Evolutionary conservation across 2,888 invertebrate species (phyloP).

Genomic region (Conchocele bisecta): DNA sequence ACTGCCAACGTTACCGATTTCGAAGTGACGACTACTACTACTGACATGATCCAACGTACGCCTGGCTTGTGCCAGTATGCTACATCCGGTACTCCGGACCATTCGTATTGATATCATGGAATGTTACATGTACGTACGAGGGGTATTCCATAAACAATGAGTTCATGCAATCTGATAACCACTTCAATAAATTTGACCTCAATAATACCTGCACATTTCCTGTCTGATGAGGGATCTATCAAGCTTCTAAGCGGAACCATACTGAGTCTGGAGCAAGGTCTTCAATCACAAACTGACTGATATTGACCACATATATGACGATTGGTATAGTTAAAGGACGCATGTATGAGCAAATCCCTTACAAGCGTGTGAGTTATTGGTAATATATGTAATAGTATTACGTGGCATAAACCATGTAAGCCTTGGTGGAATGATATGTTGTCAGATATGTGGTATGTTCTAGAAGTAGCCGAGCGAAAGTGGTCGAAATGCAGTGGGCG

Average conservation of each 20-base stretch:
- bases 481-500: not conserved
- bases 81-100: not conserved
- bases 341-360: constrained; percentile 11
- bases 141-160: not conserved
- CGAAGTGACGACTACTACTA: no score
- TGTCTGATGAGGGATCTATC: not conserved
- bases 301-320: constrained; percentile 26
- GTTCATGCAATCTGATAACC: not conserved
- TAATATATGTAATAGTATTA: not conserved
- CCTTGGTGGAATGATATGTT: constrained; percentile 31
- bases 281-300: constrained; percentile 19
- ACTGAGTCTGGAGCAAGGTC: constrained; percentile 13
- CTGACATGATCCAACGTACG: no score
- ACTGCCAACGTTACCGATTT: no score
- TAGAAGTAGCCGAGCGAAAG: constrained; percentile 6
- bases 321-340: constrained; percentile 17
- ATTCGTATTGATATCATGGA: constrained; percentile 23
- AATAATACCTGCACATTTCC: constrained; percentile 17
- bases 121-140: not conserved
- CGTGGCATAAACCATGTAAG: constrained; percentile 6
- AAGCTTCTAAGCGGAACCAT: constrained; percentile 8
- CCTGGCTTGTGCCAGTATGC: no score
- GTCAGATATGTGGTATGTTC: constrained; percentile 15
- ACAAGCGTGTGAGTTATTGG: not conserved
- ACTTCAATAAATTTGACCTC: constrained; percentile 9